These are phyloP conservation scores for Leptinotarsa lineolata DNA, from an alignment of 1,140 invertebrate genomes.

Conservation along the genomic window DNA sequence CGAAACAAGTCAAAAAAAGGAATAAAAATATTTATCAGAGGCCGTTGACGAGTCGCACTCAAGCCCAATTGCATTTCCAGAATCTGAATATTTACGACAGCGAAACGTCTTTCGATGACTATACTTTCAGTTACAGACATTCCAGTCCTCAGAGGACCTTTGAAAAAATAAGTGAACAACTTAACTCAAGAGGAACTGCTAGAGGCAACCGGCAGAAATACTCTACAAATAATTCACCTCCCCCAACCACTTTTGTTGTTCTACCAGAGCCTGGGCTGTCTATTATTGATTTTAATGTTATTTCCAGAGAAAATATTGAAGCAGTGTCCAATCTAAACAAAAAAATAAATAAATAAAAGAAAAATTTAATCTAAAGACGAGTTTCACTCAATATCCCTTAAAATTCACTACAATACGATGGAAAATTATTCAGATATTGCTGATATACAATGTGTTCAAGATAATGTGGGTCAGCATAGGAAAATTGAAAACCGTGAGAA, in stretches of 20 bases:
- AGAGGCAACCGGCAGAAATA: conserved; percentile 47
- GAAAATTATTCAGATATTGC: too few species aligned
- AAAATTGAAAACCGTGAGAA: too few species aligned
- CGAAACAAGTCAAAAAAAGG: conserved; percentile 59
- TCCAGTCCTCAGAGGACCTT: conserved; percentile 39
- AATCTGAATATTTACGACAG: conserved; percentile 64
- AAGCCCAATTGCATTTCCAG: conserved; percentile 64
- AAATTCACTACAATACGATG: too few species aligned
- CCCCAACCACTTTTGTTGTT: conserved; percentile 51
- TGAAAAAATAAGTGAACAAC: conserved; percentile 41
- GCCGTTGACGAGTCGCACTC: conserved; percentile 61
- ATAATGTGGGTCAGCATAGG: too few species aligned
- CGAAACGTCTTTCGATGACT: conserved; percentile 57
- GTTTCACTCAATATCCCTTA: too few species aligned
- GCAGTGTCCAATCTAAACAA: conserved; percentile 35
- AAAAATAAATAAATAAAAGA: conserved; percentile 33
- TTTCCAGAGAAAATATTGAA: conserved; percentile 60
- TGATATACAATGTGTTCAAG: too few species aligned
- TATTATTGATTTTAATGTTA: conserved; percentile 74
- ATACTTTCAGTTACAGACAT: conserved; percentile 41
- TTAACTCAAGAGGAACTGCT: conserved; percentile 41
- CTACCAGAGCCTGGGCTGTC: conserved; percentile 66
- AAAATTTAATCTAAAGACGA: background rate
- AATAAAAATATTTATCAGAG: conserved; percentile 60
- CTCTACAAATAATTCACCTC: conserved; percentile 35